Evolutionary conservation across 2,797 vertebrate species (phyloP), one percentile per base, ranked within the genome.

Genomic region (Xenops minutus): DNA sequence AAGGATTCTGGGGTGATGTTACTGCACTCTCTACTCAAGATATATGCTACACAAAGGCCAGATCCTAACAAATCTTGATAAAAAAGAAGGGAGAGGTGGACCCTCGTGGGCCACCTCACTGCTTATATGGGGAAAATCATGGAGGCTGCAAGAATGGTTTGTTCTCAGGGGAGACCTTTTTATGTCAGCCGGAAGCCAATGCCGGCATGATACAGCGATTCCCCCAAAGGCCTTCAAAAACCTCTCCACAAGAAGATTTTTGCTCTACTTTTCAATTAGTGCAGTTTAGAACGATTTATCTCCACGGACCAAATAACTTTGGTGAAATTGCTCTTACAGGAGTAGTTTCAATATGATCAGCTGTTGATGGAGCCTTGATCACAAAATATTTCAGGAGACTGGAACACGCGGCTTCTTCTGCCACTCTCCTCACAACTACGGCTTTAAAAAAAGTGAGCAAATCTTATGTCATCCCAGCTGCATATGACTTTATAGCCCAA

Each of bases 341-440:
- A 29, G 62, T 83, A 2, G 6, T 82, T 62, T 66, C 79, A 2
- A 0, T 62, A 23, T 1, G 2, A 30, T 19, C 9, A 4, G 11
- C 30, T 59, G 7, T 66, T 69, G 51, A 71, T 78, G 48, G 62
- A 84, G 55, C 32, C 20, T 51, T 29, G 36, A 17, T 81, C 37
- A 36, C 43, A 24, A 1, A 1, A 32, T 27, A 64, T 73, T 7
- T 32, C 37, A 36, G n/a, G 36, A 41, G 12, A 43, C 3, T 22
- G 63, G 29, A 51, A 51, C 24, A 15, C 14, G 11, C 10, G 41
- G 7, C 2, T 72, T 79, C 41, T 81, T 89, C 37, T 17, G 75
- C 14, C 6, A 14, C 34, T 68, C 6, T 20, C 41, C 75, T 85
- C 67, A 82, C 5, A 68, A 30, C 34, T 36, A 29, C 18, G 14